These are phyloP conservation scores for Platycheirus albimanus DNA, from an alignment of 2,888 invertebrate species.

Conservation along the genomic window DNA sequence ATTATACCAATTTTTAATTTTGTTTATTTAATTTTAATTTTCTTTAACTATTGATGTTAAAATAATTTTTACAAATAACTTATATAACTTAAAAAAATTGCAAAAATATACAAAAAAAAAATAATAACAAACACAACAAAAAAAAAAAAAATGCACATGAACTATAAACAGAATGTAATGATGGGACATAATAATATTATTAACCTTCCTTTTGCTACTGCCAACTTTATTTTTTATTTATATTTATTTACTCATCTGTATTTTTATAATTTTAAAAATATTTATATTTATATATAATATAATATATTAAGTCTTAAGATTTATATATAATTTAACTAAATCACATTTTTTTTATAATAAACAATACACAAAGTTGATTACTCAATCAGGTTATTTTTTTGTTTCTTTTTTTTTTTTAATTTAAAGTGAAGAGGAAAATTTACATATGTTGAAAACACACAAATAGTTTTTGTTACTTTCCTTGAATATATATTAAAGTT, in stretches of 20 bases:
- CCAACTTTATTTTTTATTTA: constrained; percentile 44
- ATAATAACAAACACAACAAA: constrained; percentile 53
- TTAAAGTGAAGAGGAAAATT: constrained; percentile 34
- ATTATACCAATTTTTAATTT: constrained; percentile 9
- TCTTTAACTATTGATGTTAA: constrained; percentile 23
- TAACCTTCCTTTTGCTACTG: constrained; percentile 49
- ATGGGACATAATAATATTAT: constrained; percentile 48
- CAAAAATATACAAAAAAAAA: constrained; percentile 41
- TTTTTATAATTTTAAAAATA: constrained; percentile 29
- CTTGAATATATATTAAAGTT: background rate
- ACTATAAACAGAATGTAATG: constrained; percentile 70
- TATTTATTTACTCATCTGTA: constrained; percentile 33
- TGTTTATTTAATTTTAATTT: background rate
- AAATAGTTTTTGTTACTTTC: background rate
- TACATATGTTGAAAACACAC: constrained; percentile 29
- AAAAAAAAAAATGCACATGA: constrained; percentile 66
- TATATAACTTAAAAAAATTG: constrained; percentile 38
- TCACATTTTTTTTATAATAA: constrained; percentile 72
- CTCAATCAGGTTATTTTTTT: constrained; percentile 58
- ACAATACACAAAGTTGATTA: constrained; percentile 68
- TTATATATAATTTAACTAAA: constrained; percentile 73
- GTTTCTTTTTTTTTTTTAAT: background rate
- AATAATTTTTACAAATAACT: constrained; percentile 53
- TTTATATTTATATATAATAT: constrained; percentile 12
- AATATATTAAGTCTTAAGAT: constrained; percentile 72